Percentiles rank a stretch among this genome's conserved stretches.
Evolutionary conservation across 2,888 invertebrate genomes (phyloP).

Genomic region (Campaea margaritaria): DNA sequence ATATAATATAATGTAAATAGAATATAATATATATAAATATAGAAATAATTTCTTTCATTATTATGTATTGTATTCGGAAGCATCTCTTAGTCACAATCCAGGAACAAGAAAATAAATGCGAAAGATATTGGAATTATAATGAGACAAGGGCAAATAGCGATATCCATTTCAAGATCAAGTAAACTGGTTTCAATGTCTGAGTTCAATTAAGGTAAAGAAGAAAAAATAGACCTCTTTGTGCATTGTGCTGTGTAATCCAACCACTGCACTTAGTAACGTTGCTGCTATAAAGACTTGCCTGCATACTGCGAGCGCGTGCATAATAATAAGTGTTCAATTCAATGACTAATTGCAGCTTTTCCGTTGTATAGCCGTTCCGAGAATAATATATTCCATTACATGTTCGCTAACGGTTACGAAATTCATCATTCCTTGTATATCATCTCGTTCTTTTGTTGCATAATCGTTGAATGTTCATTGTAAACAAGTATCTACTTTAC

Average conservation of each 20-base stretch:
- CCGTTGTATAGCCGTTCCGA: slow-evolving; percentile 25
- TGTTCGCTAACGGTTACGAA: slow-evolving; percentile 24
- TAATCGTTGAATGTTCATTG: slow-evolving; percentile 13
- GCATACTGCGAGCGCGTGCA: not conserved
- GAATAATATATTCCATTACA: slow-evolving; percentile 35
- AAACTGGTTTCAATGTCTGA: slow-evolving; percentile 46
- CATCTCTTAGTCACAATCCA: not conserved
- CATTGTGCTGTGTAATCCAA: slow-evolving; percentile 40
- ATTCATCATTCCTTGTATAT: slow-evolving; percentile 19
- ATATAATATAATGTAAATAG: too few species aligned
- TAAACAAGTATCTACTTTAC: slow-evolving; percentile 19
- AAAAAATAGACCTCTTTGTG: slow-evolving; percentile 42
- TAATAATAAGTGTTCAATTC: not conserved
- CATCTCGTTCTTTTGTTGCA: slow-evolving; percentile 15
- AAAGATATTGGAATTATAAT: slow-evolving; percentile 8
- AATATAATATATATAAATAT: too few species aligned
- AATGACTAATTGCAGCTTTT: slow-evolving; percentile 30
- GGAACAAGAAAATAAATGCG: slow-evolving; percentile 8
- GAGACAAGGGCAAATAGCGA: slow-evolving; percentile 34
- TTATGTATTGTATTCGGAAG: not conserved
- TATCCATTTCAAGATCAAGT: slow-evolving; percentile 41
- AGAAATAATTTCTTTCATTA: too few species aligned
- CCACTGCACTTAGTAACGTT: slow-evolving; percentile 23
- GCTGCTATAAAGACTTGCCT: not conserved
- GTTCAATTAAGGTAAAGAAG: slow-evolving; percentile 36